Conservation (phyloP, 30 jellyfish, hydroid and myxozoan genomes). For the Rhopilema esculentum region DNA sequence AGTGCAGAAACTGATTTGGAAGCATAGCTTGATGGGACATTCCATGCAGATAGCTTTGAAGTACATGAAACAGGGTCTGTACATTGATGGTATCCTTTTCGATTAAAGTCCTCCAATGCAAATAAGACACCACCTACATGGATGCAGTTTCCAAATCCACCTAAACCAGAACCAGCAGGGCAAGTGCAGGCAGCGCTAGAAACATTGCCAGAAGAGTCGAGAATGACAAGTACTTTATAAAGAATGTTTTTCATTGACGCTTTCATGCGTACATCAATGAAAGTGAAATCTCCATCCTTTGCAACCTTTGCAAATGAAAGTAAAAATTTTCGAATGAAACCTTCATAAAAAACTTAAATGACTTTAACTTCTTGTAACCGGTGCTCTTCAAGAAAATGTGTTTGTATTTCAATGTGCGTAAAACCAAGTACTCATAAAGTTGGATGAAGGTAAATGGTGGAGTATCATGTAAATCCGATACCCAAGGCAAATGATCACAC, state of each 20-base stretch:
- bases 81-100: constrained; percentile 25
- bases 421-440: constrained; percentile 1
- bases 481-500: constrained; percentile 1
- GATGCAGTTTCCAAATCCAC: constrained; percentile 64
- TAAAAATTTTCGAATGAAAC: constrained; percentile 13
- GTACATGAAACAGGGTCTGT: constrained; percentile 51
- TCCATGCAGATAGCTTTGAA: constrained; percentile 46
- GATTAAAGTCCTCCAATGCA: constrained; percentile 55
- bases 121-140: constrained; percentile 60
- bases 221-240: constrained; percentile 22
- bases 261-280: constrained; percentile 40
- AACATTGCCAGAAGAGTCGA: constrained; percentile 42
- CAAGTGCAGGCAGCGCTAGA: constrained; percentile 69
- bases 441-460: constrained; percentile 10
- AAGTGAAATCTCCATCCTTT: constrained; percentile 4
- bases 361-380: constrained; percentile 19
- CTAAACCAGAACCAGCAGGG: constrained; percentile 67
- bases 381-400: constrained; percentile 39
- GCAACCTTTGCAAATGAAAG: too few species aligned
- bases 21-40: constrained; percentile 18
- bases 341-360: constrained; percentile 55
- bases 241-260: constrained; percentile 54
- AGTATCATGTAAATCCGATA: constrained; percentile 5
- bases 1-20: constrained; percentile 8
- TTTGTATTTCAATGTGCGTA: constrained; percentile 47